Evolutionary conservation across 1,140 invertebrate species (phyloP), one percentile per base, ranked within the genome.

Genomic region (Plutomurus gul): DNA sequence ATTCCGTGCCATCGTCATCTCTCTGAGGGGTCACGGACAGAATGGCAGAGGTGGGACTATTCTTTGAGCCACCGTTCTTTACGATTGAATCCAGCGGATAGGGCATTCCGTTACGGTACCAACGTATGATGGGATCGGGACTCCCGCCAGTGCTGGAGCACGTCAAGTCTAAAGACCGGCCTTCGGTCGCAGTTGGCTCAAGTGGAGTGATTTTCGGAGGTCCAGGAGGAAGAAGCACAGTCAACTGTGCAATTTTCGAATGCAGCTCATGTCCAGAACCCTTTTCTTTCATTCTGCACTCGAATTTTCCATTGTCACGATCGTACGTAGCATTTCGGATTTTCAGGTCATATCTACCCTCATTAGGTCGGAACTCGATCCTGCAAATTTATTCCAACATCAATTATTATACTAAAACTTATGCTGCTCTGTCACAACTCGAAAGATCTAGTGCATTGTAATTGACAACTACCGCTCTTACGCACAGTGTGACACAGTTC

Each of bases 221-320:
- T 71, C 93, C 92, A 0, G 95, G 95, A 11, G 92, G 90, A 22
- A 94, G 93, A 7, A 97, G 88, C 13, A 97, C 95, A 5, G 94
- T 96, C 65, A 97, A 88, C 51, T 91, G 90, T 84, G 95, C 92
- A 39, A 91, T 91, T 86, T 95, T 93, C 75, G 92, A 91, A 87
- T 95, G 94, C 22, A 96, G 88, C 84, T 94, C 93, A 8, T 90
- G 89, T 0, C 95, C 95, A 10, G 92, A 94, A 11, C 94, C 93
- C 30, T 90, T 91, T 27, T 92, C 92, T 86, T 96, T 96, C 49
- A 96, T 90, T 22, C 93, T 90, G 85, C 95, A 97, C 87, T 96
- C 94, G 87, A 96, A 97, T 80, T 92, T 91, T 5, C 95, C 95
- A 85, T 97, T 96, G 87, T 97, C 95, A 0, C 94, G 89, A 84